phyloP scores from a whole-genome alignment of 2,113 vertebrate genomes.

The Chunga burmeisteri region DNA sequence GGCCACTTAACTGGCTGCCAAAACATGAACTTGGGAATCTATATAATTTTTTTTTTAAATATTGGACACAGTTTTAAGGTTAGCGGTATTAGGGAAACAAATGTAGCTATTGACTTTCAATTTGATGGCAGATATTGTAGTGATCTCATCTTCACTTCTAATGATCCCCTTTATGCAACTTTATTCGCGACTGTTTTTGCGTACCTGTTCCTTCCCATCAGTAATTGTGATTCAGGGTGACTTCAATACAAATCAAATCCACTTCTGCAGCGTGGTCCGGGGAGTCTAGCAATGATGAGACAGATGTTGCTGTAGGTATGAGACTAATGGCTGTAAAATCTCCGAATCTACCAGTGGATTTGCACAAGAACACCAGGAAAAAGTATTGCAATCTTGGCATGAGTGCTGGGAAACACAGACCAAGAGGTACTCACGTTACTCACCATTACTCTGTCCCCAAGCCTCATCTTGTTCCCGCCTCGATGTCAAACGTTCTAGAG shows the following conservation, averaged over 20 bases:
- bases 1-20: background rate
- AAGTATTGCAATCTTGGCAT: background rate
- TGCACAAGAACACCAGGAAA: background rate
- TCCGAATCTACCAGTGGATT: background rate
- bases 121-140: background rate
- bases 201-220: background rate
- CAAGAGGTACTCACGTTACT: background rate
- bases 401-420: background rate
- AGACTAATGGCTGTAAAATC: background rate
- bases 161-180: background rate
- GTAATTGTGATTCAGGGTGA: background rate
- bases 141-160: background rate
- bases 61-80: background rate
- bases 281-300: background rate
- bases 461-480: background rate
- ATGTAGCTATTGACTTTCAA: background rate
- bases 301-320: background rate
- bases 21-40: background rate
- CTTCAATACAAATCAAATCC: background rate
- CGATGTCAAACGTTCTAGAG: background rate
- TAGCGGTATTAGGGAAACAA: background rate
- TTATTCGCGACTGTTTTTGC: rapidly evolving
- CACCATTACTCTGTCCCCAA: background rate
- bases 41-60: background rate
- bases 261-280: background rate